These are phyloP conservation scores for Carlito syrichta DNA, from an alignment of 2,113 vertebrate species.

Conservation along the genomic window DNA sequence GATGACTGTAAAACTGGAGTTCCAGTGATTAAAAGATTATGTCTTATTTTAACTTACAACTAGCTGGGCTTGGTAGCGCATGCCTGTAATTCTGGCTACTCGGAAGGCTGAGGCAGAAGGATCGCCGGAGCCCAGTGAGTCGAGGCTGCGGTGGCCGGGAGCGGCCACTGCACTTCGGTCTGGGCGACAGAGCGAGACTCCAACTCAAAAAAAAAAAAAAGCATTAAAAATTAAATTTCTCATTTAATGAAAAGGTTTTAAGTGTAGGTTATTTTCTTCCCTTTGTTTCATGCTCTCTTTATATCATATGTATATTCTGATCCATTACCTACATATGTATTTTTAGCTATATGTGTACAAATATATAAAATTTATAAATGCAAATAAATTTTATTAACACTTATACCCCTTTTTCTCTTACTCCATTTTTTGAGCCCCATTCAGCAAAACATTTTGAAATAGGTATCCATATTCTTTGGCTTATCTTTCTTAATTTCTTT, in stretches of 20 bases:
- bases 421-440: not conserved
- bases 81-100: too few species aligned
- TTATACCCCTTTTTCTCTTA: not conserved
- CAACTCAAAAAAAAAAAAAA: too few species aligned
- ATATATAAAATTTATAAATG: not conserved
- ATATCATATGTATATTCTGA: too few species aligned
- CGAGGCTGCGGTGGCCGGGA: too few species aligned
- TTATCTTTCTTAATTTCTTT: not conserved
- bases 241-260: not conserved
- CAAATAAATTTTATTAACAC: not conserved
- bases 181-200: too few species aligned
- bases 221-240: not conserved
- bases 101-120: too few species aligned
- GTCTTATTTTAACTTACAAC: too few species aligned
- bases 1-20: too few species aligned
- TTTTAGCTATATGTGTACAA: not conserved
- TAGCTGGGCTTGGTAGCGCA: too few species aligned
- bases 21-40: too few species aligned
- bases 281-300: not conserved
- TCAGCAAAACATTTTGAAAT: not conserved
- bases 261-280: not conserved
- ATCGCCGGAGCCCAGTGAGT: too few species aligned
- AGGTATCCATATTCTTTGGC: not conserved
- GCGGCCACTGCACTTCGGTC: too few species aligned
- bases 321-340: not conserved